Evolutionary conservation across 2,888 invertebrate genomes (phyloP), one percentile per base, ranked within the genome.

Genomic region (Rhamphomyia laevipes): DNA sequence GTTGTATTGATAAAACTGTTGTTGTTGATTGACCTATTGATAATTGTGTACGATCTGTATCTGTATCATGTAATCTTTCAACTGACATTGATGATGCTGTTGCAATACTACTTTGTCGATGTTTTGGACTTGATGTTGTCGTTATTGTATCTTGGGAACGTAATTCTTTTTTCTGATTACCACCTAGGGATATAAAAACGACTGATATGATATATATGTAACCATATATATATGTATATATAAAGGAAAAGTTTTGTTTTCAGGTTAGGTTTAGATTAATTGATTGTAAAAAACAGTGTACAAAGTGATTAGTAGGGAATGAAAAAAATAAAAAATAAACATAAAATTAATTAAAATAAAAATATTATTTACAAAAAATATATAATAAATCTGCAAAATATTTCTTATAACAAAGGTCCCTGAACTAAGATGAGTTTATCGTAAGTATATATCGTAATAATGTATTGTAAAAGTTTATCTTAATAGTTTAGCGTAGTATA

Each of bases 61-160:
- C 67, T 27, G 53, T 53, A 12, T 57, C 58, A 13, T 53, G 42
- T 12, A 60, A 54, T 38, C 55, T 48, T 31, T 70, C 68, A 13
- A 64, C 58, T 49, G 61, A 66, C 55, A 60, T 56, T 11, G 64
- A 53, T 2, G 65, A 59, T 3, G 62, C 56, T 7, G 66, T 63
- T 11, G 66, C 62, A 47, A 70, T 64, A 11, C n/a, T n/a, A 58
- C 64, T 67, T 17, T 66, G 56, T 33, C 75, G 68, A 54, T 74
- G 75, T 54, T 73, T 72, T 2, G 77, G 77, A 59, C 76, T 77
- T 46, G 65, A 64, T 31, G 65, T 63, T n/a, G 65, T 64, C 31
- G 66, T 63, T n/a, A 65, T 59, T 7, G 67, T 64, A 53, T 68
- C 70, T 18, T 65, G 61, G 2, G 69, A 64, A 15, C 67, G 64